These are phyloP conservation scores for Ridgeia piscesae DNA, from an alignment of 1,140 invertebrate genomes.

Conservation along the genomic window DNA sequence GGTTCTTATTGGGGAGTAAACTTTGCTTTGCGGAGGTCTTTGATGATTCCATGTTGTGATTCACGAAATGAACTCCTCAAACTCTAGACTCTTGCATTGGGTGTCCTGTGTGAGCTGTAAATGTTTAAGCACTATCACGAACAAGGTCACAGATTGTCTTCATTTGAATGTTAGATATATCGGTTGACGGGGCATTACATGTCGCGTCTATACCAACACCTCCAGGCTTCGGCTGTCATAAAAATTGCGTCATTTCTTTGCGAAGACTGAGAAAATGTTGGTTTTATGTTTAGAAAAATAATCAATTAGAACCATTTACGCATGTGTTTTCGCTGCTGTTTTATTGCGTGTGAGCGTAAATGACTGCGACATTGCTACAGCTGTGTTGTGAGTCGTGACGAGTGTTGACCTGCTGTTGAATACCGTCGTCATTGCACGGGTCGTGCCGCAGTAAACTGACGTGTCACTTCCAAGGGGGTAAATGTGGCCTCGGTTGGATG, in stretches of 20 bases:
- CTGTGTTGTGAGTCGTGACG: not conserved
- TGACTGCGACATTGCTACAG: not conserved
- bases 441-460: not conserved
- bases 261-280: not conserved
- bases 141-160: too few relatives aligned
- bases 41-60: too few relatives aligned
- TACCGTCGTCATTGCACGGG: not conserved
- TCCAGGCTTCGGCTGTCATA: not conserved
- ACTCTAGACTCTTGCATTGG: too few relatives aligned
- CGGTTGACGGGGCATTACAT: too few relatives aligned
- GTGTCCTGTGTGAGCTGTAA: too few relatives aligned
- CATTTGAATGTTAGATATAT: too few relatives aligned
- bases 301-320: not conserved
- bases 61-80: too few relatives aligned
- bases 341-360: not conserved
- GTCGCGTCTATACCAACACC: not conserved
- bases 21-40: too few relatives aligned
- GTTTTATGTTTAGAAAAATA: constrained; percentile 2
- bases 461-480: not conserved
- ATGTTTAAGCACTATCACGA: too few relatives aligned
- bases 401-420: not conserved
- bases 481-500: not conserved
- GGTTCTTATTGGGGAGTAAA: too few relatives aligned
- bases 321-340: not conserved
- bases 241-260: not conserved